Evolutionary conservation across 2,113 vertebrate species (phyloP).

Genomic region (Marmota monax): DNA sequence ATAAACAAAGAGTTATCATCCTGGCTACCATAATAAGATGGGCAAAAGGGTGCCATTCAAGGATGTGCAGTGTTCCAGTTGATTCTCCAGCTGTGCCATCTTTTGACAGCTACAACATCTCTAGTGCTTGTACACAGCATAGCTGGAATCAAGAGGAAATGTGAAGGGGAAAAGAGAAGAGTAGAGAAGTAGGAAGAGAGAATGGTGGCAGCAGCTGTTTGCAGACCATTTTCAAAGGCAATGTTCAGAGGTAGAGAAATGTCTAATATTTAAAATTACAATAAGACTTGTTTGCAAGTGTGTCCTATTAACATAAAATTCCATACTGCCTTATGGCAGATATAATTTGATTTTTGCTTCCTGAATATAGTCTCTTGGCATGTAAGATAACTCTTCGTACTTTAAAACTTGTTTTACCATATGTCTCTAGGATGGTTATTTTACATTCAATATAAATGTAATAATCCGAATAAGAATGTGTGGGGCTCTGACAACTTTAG

Average conservation of each 20-base stretch:
- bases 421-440: conserved; percentile 52
- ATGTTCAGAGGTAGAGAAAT: background rate
- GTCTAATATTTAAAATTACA: background rate
- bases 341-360: conserved; percentile 62
- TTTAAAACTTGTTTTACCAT: conserved; percentile 52
- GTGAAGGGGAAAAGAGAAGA: background rate
- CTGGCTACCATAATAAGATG: background rate
- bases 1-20: background rate
- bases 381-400: conserved; percentile 29
- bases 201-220: background rate
- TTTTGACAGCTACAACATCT: background rate
- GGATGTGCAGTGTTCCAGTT: background rate
- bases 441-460: conserved; percentile 65
- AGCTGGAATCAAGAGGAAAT: background rate
- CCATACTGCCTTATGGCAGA: background rate
- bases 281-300: background rate
- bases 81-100: background rate
- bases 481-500: background rate
- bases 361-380: conserved; percentile 57
- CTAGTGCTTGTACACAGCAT: background rate
- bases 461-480: conserved; percentile 40
- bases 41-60: background rate
- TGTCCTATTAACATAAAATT: conserved; percentile 59
- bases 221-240: conserved; percentile 11
- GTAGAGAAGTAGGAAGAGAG: background rate